Conservation (phyloP, 1,140 invertebrate genomes). For the Asbolus verrucosus region DNA sequence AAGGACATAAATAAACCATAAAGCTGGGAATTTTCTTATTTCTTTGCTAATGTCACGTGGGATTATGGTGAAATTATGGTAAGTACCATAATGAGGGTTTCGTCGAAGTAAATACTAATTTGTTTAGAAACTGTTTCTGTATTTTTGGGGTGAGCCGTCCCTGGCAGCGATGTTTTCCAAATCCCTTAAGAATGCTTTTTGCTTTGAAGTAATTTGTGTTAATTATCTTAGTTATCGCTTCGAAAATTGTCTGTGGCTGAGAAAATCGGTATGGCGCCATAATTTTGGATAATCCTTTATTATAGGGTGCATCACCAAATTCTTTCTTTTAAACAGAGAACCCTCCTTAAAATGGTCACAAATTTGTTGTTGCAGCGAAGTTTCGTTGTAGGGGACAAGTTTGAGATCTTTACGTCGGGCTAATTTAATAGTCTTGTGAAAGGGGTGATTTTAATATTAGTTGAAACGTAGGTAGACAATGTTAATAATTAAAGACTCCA, state of each 20-base stretch:
- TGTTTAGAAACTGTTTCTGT: neutral
- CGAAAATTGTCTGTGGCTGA: conserved; percentile 22
- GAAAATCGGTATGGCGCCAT: conserved; percentile 7
- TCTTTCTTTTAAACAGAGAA: conserved; percentile 7
- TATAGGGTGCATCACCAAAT: conserved; percentile 2
- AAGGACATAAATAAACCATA: too few relatives aligned
- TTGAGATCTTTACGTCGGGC: conserved; percentile 5
- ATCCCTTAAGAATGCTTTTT: conserved; percentile 24
- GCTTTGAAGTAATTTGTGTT: conserved; percentile 23
- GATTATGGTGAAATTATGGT: too few relatives aligned
- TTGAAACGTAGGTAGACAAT: conserved; percentile 34
- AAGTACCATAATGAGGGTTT: too few relatives aligned
- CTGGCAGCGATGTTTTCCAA: neutral
- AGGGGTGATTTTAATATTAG: conserved; percentile 19
- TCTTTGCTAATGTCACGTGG: too few relatives aligned
- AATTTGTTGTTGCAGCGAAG: neutral
- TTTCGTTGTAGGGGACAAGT: neutral
- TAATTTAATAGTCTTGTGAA: conserved; percentile 16
- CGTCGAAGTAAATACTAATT: conserved; percentile 19
- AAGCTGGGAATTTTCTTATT: too few relatives aligned
- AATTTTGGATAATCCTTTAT: conserved; percentile 27
- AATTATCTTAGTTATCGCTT: conserved; percentile 23
- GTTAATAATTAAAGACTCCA: conserved; percentile 29
- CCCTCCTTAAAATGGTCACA: neutral
- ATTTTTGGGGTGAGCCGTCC: neutral